Evolutionary conservation across 2,888 invertebrate species (phyloP).

Genomic region (Lycaena phlaeas): DNA sequence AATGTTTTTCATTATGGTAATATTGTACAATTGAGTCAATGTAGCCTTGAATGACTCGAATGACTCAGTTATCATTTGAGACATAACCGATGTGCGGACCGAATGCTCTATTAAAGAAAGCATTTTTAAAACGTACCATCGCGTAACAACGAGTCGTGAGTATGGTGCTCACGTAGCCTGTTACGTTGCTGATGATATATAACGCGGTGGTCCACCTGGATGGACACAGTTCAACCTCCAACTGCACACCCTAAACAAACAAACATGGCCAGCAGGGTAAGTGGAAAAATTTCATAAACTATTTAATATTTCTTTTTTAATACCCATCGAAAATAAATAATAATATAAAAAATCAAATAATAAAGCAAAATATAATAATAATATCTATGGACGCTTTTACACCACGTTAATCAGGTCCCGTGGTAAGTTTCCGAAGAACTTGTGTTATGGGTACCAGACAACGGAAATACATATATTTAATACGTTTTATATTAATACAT

Average conservation of each 20-base stretch:
- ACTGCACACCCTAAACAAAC: conserved; percentile 48
- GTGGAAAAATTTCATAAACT: conserved; percentile 17
- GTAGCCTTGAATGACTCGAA: neutral
- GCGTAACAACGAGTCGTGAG: conserved; percentile 44
- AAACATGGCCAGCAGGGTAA: conserved; percentile 69
- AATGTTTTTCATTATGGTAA: no score
- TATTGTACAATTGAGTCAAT: no score
- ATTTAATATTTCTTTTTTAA: no score
- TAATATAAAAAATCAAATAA: neutral
- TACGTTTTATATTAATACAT: no score
- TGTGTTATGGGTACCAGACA: no score
- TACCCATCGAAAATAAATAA: no score
- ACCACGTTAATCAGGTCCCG: no score
- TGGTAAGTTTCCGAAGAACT: no score
- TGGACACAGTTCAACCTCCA: conserved; percentile 51
- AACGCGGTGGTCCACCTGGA: conserved; percentile 37
- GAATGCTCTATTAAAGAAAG: conserved; percentile 23
- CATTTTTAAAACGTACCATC: conserved; percentile 32
- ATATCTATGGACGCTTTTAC: no score
- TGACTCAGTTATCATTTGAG: neutral
- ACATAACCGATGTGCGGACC: neutral
- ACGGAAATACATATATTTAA: no score
- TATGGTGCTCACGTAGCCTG: conserved; percentile 61
- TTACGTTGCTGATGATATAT: conserved; percentile 61
- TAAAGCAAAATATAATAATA: neutral